Evolutionary conservation across 2,113 vertebrate genomes (phyloP), one percentile per base, ranked within the genome.

Genomic region (Typhlomys cinereus): DNA sequence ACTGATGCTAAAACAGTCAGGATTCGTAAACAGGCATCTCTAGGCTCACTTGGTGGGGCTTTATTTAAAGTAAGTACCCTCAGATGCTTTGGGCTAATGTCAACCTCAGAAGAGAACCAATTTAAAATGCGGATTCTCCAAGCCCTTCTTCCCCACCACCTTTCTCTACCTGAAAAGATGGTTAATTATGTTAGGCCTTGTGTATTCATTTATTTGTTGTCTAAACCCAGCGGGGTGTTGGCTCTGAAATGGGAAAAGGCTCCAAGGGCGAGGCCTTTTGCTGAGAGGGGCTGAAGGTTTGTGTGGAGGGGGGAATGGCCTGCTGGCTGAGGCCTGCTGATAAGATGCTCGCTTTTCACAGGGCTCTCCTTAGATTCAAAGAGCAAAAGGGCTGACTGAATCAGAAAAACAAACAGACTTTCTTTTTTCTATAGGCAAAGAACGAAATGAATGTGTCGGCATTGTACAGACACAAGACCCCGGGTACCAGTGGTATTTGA

Each of bases 301-400:
- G 98, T 98, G 96, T 98, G 97, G 98, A 98, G 98, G 98, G 98
- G 98, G 98, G 98, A 98, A 94, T 96, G 95, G 98, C 98, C 98
- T 98, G 97, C 97, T 97, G 98, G 98, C 99, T 99, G 99, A 97
- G 98, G 98, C 97, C 95, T 79, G 96, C 98, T 98, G 99, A 99
- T 99, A 99, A 99, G 99, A 98, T 98, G 98, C 98, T 97, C 98
- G 97, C 98, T 98, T 98, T 98, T 98, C 98, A 96, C 95, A 93
- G 98, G 95, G 96, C 94, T 64, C 96, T 98, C 95, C 96, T 98
- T 97, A 94, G 97, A 98, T 98, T 97, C 97, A 97, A 97, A 96
- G 97, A 97, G 97, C 98, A 92, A 98, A 98, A 97, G 95, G 97
- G 95, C 97, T 88, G 96, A 94, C 97, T 98, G 97, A 98, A 98